phyloP scores from a whole-genome alignment of 2,888 invertebrate genomes.

The Polymixis flavicincta region DNA sequence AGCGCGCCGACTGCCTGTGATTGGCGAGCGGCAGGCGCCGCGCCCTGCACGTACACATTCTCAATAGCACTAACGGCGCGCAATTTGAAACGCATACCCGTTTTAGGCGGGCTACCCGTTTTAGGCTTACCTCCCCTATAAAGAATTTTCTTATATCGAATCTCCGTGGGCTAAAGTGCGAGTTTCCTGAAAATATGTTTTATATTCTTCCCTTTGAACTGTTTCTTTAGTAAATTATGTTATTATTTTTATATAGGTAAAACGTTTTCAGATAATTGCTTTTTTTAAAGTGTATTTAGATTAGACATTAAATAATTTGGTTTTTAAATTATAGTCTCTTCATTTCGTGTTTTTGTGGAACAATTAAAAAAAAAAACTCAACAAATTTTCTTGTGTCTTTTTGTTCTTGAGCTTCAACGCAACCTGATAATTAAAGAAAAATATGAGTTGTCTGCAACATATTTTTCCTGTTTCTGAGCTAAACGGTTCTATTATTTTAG shows the following conservation, averaged over 20 bases:
- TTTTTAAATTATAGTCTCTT: neutral
- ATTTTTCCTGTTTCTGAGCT: slow-evolving; percentile 19
- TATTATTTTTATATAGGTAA: neutral
- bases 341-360: too few relatives aligned
- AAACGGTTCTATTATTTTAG: neutral
- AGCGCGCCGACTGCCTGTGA: too few relatives aligned
- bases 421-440: slow-evolving; percentile 28
- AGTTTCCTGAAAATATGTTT: slow-evolving; percentile 11
- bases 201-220: slow-evolving; percentile 21
- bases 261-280: slow-evolving; percentile 4
- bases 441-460: slow-evolving; percentile 12
- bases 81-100: too few relatives aligned
- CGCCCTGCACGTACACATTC: too few relatives aligned
- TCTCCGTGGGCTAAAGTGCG: neutral
- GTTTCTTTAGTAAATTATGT: slow-evolving; percentile 17
- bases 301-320: neutral
- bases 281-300: too few relatives aligned
- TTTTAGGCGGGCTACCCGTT: too few relatives aligned
- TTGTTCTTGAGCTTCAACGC: neutral
- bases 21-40: too few relatives aligned
- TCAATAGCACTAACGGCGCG: too few relatives aligned
- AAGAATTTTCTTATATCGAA: slow-evolving; percentile 22
- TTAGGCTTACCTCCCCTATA: too few relatives aligned
- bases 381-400: neutral
- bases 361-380: too few relatives aligned